These are phyloP conservation scores for Abrostola tripartita DNA, from an alignment of 2,888 invertebrate genomes.

Conservation along the genomic window DNA sequence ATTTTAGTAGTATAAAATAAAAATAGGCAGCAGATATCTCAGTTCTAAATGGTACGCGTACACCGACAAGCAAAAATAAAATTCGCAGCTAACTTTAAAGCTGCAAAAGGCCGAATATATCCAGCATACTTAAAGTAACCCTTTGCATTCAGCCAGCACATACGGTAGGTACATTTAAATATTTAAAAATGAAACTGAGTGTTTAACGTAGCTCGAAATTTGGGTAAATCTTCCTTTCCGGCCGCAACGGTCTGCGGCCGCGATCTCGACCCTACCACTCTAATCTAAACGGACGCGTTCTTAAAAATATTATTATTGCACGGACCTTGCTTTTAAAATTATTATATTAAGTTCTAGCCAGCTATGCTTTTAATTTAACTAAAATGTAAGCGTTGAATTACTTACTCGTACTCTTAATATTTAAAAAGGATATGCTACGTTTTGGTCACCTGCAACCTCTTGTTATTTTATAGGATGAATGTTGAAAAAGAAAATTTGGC, in stretches of 20 bases:
- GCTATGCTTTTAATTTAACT: constrained; percentile 43
- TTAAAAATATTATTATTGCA: constrained; percentile 66
- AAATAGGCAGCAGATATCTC: not conserved
- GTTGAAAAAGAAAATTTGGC: not conserved
- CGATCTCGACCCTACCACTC: constrained; percentile 60
- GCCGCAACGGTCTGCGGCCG: constrained; percentile 67
- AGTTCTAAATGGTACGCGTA: constrained; percentile 9
- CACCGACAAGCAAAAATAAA: constrained; percentile 24
- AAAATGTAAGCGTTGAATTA: constrained; percentile 39
- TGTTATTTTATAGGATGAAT: not conserved
- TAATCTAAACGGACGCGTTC: constrained; percentile 68
- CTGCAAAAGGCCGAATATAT: constrained; percentile 21
- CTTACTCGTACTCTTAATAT: constrained; percentile 5
- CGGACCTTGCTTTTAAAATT: constrained; percentile 53
- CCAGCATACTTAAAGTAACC: constrained; percentile 31
- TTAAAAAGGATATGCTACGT: not conserved
- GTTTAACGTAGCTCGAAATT: constrained; percentile 70
- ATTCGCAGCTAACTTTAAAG: not conserved
- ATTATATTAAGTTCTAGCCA: constrained; percentile 48
- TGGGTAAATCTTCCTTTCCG: constrained; percentile 80
- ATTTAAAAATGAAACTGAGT: constrained; percentile 70
- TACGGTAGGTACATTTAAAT: constrained; percentile 63
- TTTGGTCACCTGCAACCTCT: not conserved
- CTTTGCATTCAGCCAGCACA: constrained; percentile 23
- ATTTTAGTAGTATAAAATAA: constrained; percentile 9